These are phyloP conservation scores for Dynastes grantii DNA, from an alignment of 2,888 invertebrate genomes.

Conservation along the genomic window DNA sequence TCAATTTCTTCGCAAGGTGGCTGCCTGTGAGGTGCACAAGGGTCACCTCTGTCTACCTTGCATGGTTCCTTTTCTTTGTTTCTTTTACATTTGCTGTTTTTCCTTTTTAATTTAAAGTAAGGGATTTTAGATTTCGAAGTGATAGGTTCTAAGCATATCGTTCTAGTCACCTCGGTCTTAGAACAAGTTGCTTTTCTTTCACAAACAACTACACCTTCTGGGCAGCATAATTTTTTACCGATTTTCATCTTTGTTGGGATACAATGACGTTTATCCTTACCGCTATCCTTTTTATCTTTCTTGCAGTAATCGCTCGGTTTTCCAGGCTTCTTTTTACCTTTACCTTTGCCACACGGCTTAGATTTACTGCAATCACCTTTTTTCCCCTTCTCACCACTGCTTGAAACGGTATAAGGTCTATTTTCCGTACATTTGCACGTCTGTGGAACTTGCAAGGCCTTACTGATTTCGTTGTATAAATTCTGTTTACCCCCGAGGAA, in stretches of 20 bases:
- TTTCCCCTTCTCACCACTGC: not conserved
- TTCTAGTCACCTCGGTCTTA: not conserved
- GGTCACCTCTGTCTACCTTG: not conserved
- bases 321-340: not conserved
- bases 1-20: not conserved
- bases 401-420: not conserved
- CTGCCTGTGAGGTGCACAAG: not conserved
- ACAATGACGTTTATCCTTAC: not conserved
- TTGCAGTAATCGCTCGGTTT: constrained; percentile 13
- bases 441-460: not conserved
- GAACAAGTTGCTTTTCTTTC: constrained; percentile 1
- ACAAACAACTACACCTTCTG: not conserved
- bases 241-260: not conserved
- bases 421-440: not conserved
- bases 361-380: not conserved
- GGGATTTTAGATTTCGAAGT: not conserved
- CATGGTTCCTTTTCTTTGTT: not conserved
- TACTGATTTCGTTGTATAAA: not conserved
- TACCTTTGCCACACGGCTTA: not conserved
- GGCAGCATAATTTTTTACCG: not conserved
- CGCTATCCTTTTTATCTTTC: not conserved
- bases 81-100: not conserved
- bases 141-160: not conserved
- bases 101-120: not conserved
- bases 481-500: not conserved